Conservation (phyloP, 1,140 invertebrate species). For the Thaumatotibia leucotreta region DNA sequence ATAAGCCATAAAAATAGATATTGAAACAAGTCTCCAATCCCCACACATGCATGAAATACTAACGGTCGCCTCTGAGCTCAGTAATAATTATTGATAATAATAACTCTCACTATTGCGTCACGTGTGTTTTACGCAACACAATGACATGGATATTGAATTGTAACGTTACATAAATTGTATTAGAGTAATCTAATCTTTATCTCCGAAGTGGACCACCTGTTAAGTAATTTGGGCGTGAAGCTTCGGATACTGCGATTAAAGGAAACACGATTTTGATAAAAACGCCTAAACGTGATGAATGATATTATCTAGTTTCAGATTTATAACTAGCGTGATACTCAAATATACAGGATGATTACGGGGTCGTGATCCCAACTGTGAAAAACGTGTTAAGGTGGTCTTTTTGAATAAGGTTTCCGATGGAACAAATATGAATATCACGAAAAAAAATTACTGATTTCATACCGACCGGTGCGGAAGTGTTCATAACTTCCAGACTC, state of each 20-base stretch:
- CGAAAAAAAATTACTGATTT: no score
- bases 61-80: background rate
- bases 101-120: conserved; percentile 5
- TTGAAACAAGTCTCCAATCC: background rate
- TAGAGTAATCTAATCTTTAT: conserved; percentile 4
- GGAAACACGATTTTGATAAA: background rate
- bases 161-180: background rate
- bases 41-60: conserved; percentile 9
- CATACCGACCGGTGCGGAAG: no score
- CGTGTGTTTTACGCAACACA: conserved; percentile 7
- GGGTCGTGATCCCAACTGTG: no score
- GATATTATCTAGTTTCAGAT: no score
- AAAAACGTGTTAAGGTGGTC: no score
- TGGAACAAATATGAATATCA: no score
- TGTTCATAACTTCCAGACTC: no score
- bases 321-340: no score
- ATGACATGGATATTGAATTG: conserved; percentile 13
- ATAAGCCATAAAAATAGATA: background rate
- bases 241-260: background rate
- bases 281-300: background rate
- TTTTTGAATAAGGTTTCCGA: no score
- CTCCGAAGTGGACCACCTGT: background rate
- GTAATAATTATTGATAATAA: conserved; percentile 5
- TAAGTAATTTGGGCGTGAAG: background rate
- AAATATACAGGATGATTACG: no score